Base-by-base conservation (phyloP, 2,113 vertebrate species). In the Pterocles orientalis region DNA sequence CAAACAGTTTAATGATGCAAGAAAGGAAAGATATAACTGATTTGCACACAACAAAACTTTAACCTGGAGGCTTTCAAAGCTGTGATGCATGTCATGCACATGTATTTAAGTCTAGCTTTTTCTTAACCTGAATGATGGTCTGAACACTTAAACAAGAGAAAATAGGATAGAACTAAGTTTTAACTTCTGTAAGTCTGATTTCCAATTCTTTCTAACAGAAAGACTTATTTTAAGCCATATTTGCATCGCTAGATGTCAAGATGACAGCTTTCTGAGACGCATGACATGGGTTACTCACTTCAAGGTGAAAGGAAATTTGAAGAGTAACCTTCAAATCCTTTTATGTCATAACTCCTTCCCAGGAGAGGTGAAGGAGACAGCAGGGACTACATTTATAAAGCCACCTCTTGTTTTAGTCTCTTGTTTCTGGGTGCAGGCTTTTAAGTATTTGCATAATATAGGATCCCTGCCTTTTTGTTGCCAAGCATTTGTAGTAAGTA, bases 261-360 rank as follows among this genome's bases (percentile, higher is more conserved):
- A 84, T 25, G 90, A 81, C 90, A 84, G 86, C 80, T 82, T 95
- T 92, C 79, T 78, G 47, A 0, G 1, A 75, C 14, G 51, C 60
- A n/a, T 83, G 86, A 71, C 83, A 84, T 50, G 61, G 88, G 88
- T 94, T 95, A 94, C 86, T 90, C 83, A 91, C 92, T 95, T 72
- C 65, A 95, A 84, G 86, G 88, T 48, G 43, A 92, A 92, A 88
- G 61, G 86, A 94, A 96, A 94, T 85, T 71, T 97, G 92, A 95
- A 95, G 88, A 96, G 93, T 82, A 91, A 89, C 93, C 78, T 95
- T 95, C 91, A 94, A 87, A 95, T 96, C 73, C 73, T 82, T 79
- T 92, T 94, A 84, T 93, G 81, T 87, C 93, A 89, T 89, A 96
- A 88, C 93, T 94, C 45, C 89, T 94, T 91, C 86, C 86, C 70